Conservation (phyloP, 2,113 vertebrate genomes). For the Copsychus sechellarum region DNA sequence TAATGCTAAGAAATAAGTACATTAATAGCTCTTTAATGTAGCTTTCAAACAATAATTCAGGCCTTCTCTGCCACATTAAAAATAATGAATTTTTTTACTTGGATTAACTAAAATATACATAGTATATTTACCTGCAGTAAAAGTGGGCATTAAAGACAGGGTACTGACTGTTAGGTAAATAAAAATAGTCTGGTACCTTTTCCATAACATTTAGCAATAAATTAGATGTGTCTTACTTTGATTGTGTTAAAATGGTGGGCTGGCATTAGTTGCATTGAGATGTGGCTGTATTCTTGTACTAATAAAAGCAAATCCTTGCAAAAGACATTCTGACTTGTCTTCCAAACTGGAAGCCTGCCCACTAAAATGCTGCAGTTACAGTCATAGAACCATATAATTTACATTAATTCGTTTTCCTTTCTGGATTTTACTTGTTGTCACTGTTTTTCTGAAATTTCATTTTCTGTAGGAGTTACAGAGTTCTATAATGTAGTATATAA, state of each 20-base stretch:
- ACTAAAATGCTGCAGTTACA: background rate
- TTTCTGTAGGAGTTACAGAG: background rate
- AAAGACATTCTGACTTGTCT: background rate
- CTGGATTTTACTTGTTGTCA: background rate
- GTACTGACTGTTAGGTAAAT: background rate
- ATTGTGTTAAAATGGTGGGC: background rate
- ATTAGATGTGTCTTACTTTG: background rate
- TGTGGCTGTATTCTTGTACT: background rate
- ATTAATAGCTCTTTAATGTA: background rate
- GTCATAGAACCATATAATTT: background rate
- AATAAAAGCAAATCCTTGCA: background rate
- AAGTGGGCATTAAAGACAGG: background rate
- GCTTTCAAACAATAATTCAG: background rate
- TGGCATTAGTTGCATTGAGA: background rate
- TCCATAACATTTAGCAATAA: background rate
- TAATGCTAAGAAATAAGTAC: background rate
- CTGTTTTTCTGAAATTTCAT: background rate
- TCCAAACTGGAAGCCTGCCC: background rate
- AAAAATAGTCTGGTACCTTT: background rate
- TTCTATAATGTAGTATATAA: background rate
- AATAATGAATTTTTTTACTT: background rate
- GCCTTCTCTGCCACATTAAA: background rate
- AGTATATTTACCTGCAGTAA: background rate
- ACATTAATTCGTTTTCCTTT: slow-evolving; percentile 10
- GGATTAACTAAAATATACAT: background rate